Conservation (phyloP, 2,113 vertebrate species). For the Sorex araneus region DNA sequence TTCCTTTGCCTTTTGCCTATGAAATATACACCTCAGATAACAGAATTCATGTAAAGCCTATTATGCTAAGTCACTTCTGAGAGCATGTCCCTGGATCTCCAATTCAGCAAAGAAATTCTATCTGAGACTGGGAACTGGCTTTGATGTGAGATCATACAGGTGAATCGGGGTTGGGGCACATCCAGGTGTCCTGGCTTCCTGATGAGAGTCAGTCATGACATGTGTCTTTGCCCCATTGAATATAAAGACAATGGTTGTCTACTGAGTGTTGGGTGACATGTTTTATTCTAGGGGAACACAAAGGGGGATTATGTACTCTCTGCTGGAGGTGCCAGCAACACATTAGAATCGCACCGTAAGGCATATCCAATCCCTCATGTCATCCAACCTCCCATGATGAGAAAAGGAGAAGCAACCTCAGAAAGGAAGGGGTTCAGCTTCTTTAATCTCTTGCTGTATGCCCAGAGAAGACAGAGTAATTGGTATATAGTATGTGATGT, state of each 20-base stretch:
- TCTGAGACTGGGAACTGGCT: neutral
- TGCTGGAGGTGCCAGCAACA: neutral
- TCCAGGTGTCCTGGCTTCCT: neutral
- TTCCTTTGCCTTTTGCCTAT: neutral
- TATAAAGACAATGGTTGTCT: neutral
- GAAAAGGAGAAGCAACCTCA: neutral
- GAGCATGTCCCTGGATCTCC: neutral
- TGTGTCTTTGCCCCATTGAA: neutral
- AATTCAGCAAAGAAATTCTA: neutral
- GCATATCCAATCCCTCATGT: no score
- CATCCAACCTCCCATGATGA: neutral
- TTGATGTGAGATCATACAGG: neutral
- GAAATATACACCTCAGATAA: neutral
- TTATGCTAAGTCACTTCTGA: neutral
- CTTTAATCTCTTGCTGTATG: accelerated
- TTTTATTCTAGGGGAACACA: neutral
- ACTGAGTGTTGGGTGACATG: neutral
- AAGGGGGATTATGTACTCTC: neutral
- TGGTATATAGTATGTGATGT: neutral
- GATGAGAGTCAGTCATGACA: neutral
- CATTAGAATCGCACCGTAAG: neutral
- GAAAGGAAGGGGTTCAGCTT: neutral
- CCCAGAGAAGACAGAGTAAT: no score
- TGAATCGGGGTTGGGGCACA: neutral
- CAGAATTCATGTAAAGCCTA: neutral